Evolutionary conservation across 2,888 invertebrate species (phyloP).

Genomic region (Hemicrepidius hirtus): DNA sequence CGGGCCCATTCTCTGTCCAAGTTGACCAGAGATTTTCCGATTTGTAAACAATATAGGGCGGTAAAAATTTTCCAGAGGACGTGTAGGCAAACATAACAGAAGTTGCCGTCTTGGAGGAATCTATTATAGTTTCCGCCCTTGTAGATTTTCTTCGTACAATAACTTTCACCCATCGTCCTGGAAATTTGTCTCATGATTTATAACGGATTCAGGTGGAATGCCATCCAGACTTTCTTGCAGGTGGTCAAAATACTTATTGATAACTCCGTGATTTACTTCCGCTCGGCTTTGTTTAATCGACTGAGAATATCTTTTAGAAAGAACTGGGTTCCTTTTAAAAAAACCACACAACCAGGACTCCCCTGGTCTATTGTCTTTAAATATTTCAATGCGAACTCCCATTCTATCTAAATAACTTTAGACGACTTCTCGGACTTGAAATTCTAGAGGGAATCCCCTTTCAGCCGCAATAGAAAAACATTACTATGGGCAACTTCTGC

Average conservation of each 20-base stretch:
- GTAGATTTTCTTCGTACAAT: neutral
- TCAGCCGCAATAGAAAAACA: neutral
- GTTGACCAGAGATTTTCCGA: neutral
- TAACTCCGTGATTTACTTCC: conserved; percentile 36
- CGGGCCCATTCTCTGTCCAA: too few species aligned
- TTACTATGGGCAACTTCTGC: neutral
- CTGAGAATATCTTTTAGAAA: conserved; percentile 48
- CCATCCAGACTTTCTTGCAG: conserved; percentile 10
- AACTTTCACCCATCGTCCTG: neutral
- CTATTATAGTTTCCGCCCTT: neutral
- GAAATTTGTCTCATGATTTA: neutral
- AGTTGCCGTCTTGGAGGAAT: neutral
- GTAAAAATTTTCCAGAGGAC: neutral
- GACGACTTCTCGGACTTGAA: neutral
- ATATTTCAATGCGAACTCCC: neutral
- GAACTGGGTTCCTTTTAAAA: neutral
- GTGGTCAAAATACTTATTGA: conserved; percentile 51
- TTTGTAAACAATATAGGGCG: neutral
- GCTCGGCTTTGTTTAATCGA: conserved; percentile 53
- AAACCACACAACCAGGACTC: neutral
- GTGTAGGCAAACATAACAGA: neutral
- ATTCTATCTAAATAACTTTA: neutral
- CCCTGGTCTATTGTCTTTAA: neutral
- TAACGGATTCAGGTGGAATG: neutral
- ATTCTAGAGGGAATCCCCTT: neutral